Base-by-base conservation (phyloP, 2,797 vertebrate genomes). In the Tiaroga cobitis region DNA sequence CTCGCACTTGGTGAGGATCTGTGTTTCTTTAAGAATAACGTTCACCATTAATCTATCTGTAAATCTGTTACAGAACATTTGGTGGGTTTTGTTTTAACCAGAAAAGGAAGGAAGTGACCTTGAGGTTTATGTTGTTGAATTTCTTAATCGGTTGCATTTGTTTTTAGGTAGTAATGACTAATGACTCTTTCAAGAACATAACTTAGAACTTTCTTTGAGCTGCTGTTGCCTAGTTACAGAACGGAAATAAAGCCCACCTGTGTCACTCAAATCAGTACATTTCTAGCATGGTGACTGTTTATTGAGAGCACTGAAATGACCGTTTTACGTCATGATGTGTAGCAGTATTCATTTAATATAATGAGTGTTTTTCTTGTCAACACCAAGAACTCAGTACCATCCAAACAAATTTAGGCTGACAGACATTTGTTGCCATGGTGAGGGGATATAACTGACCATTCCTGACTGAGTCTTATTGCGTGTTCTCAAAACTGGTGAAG, bases 181-280 rank as follows among this genome's bases (percentile, higher is more conserved):
- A 49, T 49, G 39, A 49, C 56, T 37, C 54, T 63, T 74, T 75
- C 3, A 32, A 16, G 26, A 82, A 32, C 11, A 61, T 65, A 67
- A 67, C 26, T 82, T 56, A 6, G 26, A 82, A 82, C 59, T 75
- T 37, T 76, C 32, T 67, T 15, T 76, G 51, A 54, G 29, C 56
- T 83, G 72, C 72, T 83, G 81, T 83, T 83, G 81, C 82, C 59
- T 83, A 75, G 82, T 76, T 51, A 83, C 82, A 67, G 59, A 67
- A 41, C 49, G 43, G 81, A 83, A 83, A 76, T 83, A 67, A 75
- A 75, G 59, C 72, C 82, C 61, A 83, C 59, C 59, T 83, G 24
- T 75, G 43, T 75, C 41, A 61, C 69, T 46, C 39, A 61, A 61
- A 63, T 82, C 56, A 49, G 56, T 46, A 61, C 26, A 74, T 49